A percentile compares a stretch with the other conserved stretches of the same genome.
Conservation (phyloP, 2,888 invertebrate species). For the Idaea dimidiata region DNA sequence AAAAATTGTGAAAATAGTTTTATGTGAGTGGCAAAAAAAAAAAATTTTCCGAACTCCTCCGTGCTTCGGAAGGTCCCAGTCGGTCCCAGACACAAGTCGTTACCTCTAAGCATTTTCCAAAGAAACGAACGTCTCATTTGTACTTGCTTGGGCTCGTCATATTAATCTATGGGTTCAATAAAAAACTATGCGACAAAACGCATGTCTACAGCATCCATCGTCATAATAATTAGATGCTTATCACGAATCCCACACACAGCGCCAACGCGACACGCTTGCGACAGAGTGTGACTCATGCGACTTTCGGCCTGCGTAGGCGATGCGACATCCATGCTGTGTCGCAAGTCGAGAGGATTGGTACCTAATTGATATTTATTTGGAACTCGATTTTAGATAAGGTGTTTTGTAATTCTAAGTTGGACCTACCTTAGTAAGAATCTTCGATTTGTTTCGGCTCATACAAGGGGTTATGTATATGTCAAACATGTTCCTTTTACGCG, state of each 20-base stretch:
- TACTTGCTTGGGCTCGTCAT: no score
- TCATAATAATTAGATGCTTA: conserved; percentile 73
- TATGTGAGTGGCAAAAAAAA: no score
- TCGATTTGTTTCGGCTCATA: no score
- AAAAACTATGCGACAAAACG: conserved; percentile 7
- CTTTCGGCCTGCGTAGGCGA: conserved; percentile 43
- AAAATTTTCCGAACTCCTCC: no score
- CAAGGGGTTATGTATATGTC: no score
- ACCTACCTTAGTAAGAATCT: no score
- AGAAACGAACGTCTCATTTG: no score
- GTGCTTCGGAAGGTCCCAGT: no score
- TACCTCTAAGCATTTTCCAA: no score
- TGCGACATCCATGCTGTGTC: conserved; percentile 21
- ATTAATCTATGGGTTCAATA: conserved; percentile 5
- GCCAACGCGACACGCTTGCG: conserved; percentile 46
- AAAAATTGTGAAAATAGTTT: no score
- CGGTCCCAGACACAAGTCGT: no score
- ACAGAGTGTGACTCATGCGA: conserved; percentile 46
- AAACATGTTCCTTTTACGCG: no score
- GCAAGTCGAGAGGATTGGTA: conserved; percentile 21
- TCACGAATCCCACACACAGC: conserved; percentile 66
- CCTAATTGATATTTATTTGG: conserved; percentile 29
- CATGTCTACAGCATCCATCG: conserved; percentile 27
- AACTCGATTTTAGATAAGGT: conserved; percentile 16
- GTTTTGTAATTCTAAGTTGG: background rate